Evolutionary conservation across 2,113 vertebrate species (phyloP).

Genomic region (Grammomys surdaster): DNA sequence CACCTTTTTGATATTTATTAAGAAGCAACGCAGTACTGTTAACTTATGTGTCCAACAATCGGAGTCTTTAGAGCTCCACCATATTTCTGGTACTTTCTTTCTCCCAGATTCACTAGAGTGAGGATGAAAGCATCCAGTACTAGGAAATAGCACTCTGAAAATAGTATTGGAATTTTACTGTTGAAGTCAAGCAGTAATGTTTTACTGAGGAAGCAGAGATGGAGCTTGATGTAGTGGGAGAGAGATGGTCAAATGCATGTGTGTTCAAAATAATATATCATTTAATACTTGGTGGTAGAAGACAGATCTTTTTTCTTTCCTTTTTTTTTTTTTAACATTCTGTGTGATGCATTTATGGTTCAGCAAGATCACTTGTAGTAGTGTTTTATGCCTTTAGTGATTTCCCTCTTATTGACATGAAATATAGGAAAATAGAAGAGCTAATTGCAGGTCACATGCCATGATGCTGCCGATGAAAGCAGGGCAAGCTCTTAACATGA

Average conservation of each 20-base stretch:
- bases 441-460: constrained; percentile 12
- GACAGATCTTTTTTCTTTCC: neutral
- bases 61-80: neutral
- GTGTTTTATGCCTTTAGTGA: neutral
- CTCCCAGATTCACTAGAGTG: constrained; percentile 6
- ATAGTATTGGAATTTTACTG: neutral
- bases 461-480: neutral
- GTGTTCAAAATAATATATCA: neutral
- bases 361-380: neutral
- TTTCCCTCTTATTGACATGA: neutral
- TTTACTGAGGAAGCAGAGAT: neutral
- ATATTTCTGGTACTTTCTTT: constrained; percentile 6
- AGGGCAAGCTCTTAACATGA: constrained; percentile 26
- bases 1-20: neutral
- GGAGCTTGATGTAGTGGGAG: neutral
- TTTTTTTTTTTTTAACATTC: neutral
- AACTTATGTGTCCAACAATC: constrained; percentile 23
- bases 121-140: neutral
- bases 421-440: neutral
- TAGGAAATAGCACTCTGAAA: constrained; percentile 6
- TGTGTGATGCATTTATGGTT: neutral
- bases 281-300: neutral
- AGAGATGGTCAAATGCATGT: neutral
- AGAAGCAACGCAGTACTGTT: neutral
- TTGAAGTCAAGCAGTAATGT: neutral